Percentiles rank a stretch among this genome's conserved stretches.
phyloP scores from a whole-genome alignment of 2,888 invertebrate genomes.

The Doris montereyensis region DNA sequence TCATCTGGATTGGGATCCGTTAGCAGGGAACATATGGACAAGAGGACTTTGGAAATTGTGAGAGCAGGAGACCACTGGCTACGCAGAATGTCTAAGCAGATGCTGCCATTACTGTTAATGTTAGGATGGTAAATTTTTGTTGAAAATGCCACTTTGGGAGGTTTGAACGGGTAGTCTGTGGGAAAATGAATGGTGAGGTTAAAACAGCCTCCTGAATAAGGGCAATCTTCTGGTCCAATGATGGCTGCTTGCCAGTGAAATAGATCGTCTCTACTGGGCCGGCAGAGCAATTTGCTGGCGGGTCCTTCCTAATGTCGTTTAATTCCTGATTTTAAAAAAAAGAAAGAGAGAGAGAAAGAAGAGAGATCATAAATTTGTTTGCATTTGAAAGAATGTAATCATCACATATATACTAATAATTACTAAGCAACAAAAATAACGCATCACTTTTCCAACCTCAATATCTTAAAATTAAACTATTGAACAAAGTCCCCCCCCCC shows the following conservation, averaged over 20 bases:
- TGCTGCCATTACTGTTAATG: no score
- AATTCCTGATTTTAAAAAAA: slow-evolving; percentile 83
- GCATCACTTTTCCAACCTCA: no score
- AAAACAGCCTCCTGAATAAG: slow-evolving; percentile 99
- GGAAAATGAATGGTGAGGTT: slow-evolving; percentile 99
- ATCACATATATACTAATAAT: no score
- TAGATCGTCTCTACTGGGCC: slow-evolving; percentile 98
- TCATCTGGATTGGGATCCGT: slow-evolving; percentile 43
- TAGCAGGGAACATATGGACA: slow-evolving; percentile 39
- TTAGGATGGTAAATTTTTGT: no score
- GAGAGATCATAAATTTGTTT: no score
- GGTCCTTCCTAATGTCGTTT: slow-evolving; percentile 99
- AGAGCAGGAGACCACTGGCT: slow-evolving; percentile 99
- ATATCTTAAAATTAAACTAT: no score
- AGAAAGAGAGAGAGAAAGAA: no score
- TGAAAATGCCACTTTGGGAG: slow-evolving; percentile 98
- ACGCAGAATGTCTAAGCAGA: no score
- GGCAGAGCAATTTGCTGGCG: slow-evolving; percentile 99
- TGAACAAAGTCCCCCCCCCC: no score
- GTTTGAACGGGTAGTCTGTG: slow-evolving; percentile 99
- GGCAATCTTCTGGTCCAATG: slow-evolving; percentile 99
- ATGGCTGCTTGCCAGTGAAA: slow-evolving; percentile 99
- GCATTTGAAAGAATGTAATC: no score
- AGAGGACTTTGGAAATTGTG: slow-evolving; percentile 90
- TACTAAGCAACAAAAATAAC: no score